Percentiles rank a stretch among this genome's conserved stretches.
phyloP scores from a whole-genome alignment of 1,140 invertebrate species.

The Drosophila varians region DNA sequence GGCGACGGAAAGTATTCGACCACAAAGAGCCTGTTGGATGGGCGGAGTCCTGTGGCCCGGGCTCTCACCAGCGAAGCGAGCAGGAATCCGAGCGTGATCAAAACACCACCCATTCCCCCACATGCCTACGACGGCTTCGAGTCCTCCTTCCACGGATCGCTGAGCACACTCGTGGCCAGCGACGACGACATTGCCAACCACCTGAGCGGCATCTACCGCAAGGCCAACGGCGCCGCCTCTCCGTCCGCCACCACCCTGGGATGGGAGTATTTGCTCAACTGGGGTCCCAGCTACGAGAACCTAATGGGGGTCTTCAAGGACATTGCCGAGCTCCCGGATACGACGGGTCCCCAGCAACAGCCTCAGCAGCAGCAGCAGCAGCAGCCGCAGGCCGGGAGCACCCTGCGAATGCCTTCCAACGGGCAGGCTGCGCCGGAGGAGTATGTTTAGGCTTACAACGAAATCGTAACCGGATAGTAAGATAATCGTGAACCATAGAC shows the following conservation, averaged over 20 bases:
- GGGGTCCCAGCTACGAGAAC: constrained; percentile 98
- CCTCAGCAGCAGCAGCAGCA: constrained; percentile 43
- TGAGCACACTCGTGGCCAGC: constrained; percentile 95
- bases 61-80: constrained; percentile 85
- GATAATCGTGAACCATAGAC: constrained; percentile 23
- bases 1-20: constrained; percentile 92
- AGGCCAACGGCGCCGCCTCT: constrained; percentile 90
- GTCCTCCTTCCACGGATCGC: constrained; percentile 95
- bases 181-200: constrained; percentile 94
- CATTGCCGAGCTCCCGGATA: constrained; percentile 96
- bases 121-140: constrained; percentile 96
- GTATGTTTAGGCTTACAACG: constrained; percentile 87
- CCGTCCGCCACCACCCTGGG: constrained; percentile 88
- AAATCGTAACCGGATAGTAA: constrained; percentile 39
- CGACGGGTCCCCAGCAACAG: constrained; percentile 84
- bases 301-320: constrained; percentile 98
- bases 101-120: constrained; percentile 87
- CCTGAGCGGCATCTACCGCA: constrained; percentile 89
- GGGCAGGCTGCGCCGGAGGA: constrained; percentile 91
- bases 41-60: constrained; percentile 86
- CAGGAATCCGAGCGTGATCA: constrained; percentile 78
- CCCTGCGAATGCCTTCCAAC: constrained; percentile 87
- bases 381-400: constrained; percentile 83
- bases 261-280: constrained; percentile 97
- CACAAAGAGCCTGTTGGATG: constrained; percentile 86